Evolutionary conservation across 1,140 invertebrate genomes (phyloP).

Genomic region (Eubasilissa regina): DNA sequence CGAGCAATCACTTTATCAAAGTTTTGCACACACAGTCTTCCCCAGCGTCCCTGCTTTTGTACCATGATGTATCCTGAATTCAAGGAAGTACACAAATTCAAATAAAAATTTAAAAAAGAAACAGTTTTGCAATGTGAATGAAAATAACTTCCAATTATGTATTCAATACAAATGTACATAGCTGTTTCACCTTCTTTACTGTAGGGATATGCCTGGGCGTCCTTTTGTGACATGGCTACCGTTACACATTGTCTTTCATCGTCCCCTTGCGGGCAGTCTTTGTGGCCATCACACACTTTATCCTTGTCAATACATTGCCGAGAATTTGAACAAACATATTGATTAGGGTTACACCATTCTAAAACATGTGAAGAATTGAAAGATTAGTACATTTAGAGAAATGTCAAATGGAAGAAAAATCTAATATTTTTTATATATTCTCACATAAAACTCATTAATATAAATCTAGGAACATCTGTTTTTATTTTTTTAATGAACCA

Average conservation of each 20-base stretch:
- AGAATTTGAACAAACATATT: slow-evolving; percentile 84
- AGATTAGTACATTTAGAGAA: slow-evolving; percentile 23
- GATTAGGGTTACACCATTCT: slow-evolving; percentile 84
- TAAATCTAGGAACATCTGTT: no score
- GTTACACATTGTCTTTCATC: slow-evolving; percentile 85
- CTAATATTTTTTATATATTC: no score
- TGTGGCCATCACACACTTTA: slow-evolving; percentile 82
- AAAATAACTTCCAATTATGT: background rate
- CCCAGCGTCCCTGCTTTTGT: slow-evolving; percentile 84
- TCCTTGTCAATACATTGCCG: slow-evolving; percentile 78
- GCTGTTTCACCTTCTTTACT: slow-evolving; percentile 72
- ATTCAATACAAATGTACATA: background rate
- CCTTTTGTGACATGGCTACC: slow-evolving; percentile 68
- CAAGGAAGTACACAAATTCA: slow-evolving; percentile 33
- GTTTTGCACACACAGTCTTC: slow-evolving; percentile 83
- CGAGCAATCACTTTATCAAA: slow-evolving; percentile 74
- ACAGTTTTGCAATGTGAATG: no score
- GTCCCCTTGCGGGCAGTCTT: slow-evolving; percentile 86
- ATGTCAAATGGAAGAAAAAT: no score
- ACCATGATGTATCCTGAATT: slow-evolving; percentile 80
- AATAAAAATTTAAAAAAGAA: background rate
- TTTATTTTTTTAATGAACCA: no score
- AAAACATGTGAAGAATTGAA: background rate
- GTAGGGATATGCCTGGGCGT: slow-evolving; percentile 74
- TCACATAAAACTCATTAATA: no score